Evolutionary conservation across 2,888 invertebrate species (phyloP), one percentile per base, ranked within the genome.

Genomic region (Mesochorus sp.): DNA sequence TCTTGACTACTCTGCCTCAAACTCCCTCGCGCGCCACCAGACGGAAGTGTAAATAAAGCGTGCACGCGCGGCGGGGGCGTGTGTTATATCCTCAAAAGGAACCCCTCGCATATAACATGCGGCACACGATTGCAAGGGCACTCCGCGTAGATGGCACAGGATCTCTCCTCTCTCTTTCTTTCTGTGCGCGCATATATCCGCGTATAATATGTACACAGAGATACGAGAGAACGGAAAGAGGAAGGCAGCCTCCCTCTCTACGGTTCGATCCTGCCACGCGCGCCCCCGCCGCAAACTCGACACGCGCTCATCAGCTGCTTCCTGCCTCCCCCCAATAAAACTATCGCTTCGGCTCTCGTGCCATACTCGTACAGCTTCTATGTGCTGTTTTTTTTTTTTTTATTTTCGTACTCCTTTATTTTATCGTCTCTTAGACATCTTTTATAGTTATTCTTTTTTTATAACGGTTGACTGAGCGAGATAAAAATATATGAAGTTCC

Each of bases 231-330:
- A 84, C 85, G 83, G 61, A 57, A 44, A 67, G 42, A 47, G 62
- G 17, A 10, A 64, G 59, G 84, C 85, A 86, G 81, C 80, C 64
- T 79, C 81, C 86, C 87, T 88, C 85, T 44, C 42, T 44, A 4
- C 2, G 37, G 31, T 51, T 59, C n/a, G n/a, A n/a, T n/a, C n/a
- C n/a, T 76, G 87, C 84, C 84, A 84, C 82, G 83, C 85, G 87
- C 86, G 88, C 86, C 84, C 84, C 87, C 86, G 88, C 88, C 87
- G 86, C 88, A 85, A 83, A 80, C 76, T 83, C 87, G 80, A 77
- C 79, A 79, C 80, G 82, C 83, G 83, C 86, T 84, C 88, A 72
- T 76, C 88, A 88, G 88, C 88, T 88, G 88, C 82, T 88, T 88
- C 88, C 88, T 88, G 87, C 86, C 84, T 87, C 76, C 72, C 81